Base-by-base conservation (phyloP, 2,113 vertebrate species). In the western clawed frog (Xenopus tropicalis) region DNA sequence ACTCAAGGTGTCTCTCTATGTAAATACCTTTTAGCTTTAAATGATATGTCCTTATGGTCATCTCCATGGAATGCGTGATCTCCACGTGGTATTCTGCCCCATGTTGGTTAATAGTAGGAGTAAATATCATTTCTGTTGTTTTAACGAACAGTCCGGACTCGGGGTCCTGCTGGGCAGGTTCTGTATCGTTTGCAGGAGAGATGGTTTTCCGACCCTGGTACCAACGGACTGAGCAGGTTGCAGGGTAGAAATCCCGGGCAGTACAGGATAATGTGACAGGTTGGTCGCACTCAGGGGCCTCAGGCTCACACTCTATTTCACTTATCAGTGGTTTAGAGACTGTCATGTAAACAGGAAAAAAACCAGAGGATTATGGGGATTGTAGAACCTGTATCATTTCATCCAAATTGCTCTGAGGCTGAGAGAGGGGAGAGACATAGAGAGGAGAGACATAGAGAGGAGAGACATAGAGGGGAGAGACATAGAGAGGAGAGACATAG, bases 341-440 rank as follows among this genome's bases (percentile, higher is more conserved):
- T 82, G 66, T 52, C 63, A 72, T 25, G 71, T 22, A 64, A 48
- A 51, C 52, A 29, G 52, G n/a, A n/a, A n/a, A 54, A 54, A 54
- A 14, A 48, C 12, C 16, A 48, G 46, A 48, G 46, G 16, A 48
- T 48, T 17, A 48, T 17, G 16, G 12, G 46, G 13, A 48, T 14
- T 17, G 46, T 48, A 17, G 46, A 48, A 48, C 3, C 46, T 16
- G 4, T 14, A 14, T 48, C 1, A 13, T 48, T 16, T 2, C 4
- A 48, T 48, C 7, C 25, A 37, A 37, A 9, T 37, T 37, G 10
- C 10, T 6, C 3, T 29, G 25, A 29, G 25, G 25, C 25, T 37
- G 29, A 48, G 11, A 48, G 46, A 14, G 4, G 6, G 13, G 1
- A 13, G 4, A 48, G 11, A 13, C 11, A 14, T 6, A 14, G 46